Evolutionary conservation across 1,140 invertebrate species (phyloP).

Genomic region (Polyergus mexicanus): DNA sequence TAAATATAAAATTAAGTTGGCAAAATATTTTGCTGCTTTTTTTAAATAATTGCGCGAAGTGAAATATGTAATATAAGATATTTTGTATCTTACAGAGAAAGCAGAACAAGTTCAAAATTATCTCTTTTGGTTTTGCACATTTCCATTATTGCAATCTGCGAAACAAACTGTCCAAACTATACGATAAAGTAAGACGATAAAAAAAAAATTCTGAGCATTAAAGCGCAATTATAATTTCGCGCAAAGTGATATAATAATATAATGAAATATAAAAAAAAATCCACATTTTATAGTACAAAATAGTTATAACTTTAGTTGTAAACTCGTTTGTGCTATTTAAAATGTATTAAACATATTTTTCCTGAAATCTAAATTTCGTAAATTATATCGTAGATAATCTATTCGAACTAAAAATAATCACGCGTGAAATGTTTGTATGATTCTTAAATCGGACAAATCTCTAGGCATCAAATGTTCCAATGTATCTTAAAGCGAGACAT

Average conservation of each 20-base stretch:
- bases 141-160: not conserved
- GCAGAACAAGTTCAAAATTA: not conserved
- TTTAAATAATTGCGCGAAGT: not conserved
- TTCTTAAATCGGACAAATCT: not conserved
- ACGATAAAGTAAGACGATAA: not conserved
- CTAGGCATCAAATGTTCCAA: not conserved
- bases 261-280: not conserved
- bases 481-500: constrained; percentile 27
- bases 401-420: not conserved
- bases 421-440: not conserved
- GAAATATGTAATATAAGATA: not conserved
- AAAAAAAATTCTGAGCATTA: not conserved
- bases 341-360: not conserved
- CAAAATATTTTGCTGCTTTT: not conserved
- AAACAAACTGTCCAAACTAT: too few species aligned
- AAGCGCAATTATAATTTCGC: not conserved
- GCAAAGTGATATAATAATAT: not conserved
- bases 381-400: not conserved
- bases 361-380: not conserved
- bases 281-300: not conserved
- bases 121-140: too few species aligned
- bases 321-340: not conserved
- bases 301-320: not conserved
- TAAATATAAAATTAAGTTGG: not conserved
- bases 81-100: not conserved